Evolutionary conservation across 2,113 vertebrate genomes (phyloP).

Genomic region (Pagrus major): DNA sequence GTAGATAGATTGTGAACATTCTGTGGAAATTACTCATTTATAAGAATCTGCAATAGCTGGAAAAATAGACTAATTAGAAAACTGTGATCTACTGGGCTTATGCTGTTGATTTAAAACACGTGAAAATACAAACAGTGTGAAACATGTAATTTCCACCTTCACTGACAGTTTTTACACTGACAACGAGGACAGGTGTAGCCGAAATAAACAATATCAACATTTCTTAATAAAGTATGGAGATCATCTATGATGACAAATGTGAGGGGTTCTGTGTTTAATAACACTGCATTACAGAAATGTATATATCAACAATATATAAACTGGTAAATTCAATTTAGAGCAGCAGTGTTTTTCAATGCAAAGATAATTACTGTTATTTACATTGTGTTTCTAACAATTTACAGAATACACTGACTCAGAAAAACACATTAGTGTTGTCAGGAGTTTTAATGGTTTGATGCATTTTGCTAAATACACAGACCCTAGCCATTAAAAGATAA

Average conservation of each 20-base stretch:
- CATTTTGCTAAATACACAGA: conserved; percentile 55
- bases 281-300: background rate
- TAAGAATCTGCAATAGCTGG: background rate
- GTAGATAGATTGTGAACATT: background rate
- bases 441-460: conserved; percentile 54
- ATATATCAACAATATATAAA: conserved; percentile 20
- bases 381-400: conserved; percentile 51
- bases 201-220: conserved; percentile 13
- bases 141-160: conserved; percentile 46
- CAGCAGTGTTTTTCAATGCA: conserved; percentile 21
- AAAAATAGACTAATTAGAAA: conserved; percentile 30
- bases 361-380: conserved; percentile 58
- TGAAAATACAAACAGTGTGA: conserved; percentile 57
- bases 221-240: background rate
- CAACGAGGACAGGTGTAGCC: conserved; percentile 21
- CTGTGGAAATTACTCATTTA: background rate
- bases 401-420: conserved; percentile 36
- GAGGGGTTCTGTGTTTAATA: conserved; percentile 2
- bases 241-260: conserved; percentile 11
- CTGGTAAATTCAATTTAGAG: conserved; percentile 28
- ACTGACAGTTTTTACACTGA: conserved; percentile 10
- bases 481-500: conserved; percentile 26
- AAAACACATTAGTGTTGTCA: conserved; percentile 48
- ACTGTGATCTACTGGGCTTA: conserved; percentile 39
- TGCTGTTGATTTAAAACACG: conserved; percentile 39